Conservation (phyloP, 1,140 invertebrate genomes). For the Solenopsis invicta region DNA sequence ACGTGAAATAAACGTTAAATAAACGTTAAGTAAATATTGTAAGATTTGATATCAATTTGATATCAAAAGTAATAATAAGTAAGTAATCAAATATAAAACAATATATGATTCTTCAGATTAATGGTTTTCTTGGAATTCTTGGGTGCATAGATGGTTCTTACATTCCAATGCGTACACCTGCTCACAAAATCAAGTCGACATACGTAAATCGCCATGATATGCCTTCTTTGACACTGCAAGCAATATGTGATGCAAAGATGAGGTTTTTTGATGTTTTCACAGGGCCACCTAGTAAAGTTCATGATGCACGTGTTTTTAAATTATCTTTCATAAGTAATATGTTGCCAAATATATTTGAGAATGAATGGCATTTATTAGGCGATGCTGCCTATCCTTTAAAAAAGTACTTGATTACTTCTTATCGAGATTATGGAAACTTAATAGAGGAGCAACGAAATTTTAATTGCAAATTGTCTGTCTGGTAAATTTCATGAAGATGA, state of each 20-base stretch:
- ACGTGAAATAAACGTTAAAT: no score
- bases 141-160: conserved; percentile 7
- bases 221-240: not conserved
- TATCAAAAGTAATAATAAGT: no score
- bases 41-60: no score
- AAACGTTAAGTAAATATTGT: no score
- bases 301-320: not conserved
- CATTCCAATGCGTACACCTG: not conserved
- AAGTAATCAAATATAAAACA: no score
- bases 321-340: not conserved
- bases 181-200: not conserved
- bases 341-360: not conserved
- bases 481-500: no score
- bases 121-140: not conserved
- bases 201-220: conserved; percentile 24
- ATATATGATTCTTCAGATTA: no score
- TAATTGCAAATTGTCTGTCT: no score
- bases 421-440: no score
- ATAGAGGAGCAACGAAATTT: no score
- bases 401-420: no score
- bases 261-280: conserved; percentile 14
- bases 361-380: conserved; percentile 17
- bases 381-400: no score
- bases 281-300: not conserved
- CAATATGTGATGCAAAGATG: conserved; percentile 5